Evolutionary conservation across 1,140 invertebrate species (phyloP).

Genomic region (Diachasmimorpha longicaudata): DNA sequence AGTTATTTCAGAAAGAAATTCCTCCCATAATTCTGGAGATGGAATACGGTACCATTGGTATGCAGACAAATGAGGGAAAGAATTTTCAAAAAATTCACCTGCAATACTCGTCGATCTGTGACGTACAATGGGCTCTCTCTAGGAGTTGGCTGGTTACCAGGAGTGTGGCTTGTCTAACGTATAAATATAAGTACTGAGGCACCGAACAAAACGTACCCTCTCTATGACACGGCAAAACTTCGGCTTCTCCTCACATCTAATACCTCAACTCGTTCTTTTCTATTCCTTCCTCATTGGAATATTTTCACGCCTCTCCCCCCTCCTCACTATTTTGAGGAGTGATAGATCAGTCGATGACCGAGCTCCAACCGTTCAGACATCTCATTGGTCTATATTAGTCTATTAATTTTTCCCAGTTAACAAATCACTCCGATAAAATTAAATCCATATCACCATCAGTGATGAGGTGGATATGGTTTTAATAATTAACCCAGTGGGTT

Average conservation of each 20-base stretch:
- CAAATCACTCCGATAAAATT: too few relatives aligned
- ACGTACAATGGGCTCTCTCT: neutral
- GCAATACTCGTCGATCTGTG: neutral
- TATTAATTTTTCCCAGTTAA: too few relatives aligned
- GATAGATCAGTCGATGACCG: neutral
- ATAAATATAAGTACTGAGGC: slow-evolving; percentile 35
- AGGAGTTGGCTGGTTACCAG: slow-evolving; percentile 14
- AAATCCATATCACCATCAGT: too few relatives aligned
- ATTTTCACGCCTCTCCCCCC: neutral
- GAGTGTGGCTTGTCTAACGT: slow-evolving; percentile 20
- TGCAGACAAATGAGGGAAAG: too few relatives aligned
- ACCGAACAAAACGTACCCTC: slow-evolving; percentile 29
- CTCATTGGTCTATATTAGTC: too few relatives aligned
- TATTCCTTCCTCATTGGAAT: neutral
- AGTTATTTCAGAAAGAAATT: too few relatives aligned
- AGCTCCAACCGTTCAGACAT: too few relatives aligned
- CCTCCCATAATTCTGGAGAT: too few relatives aligned
- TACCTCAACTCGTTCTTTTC: neutral
- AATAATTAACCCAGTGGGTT: neutral
- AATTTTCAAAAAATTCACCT: too few relatives aligned
- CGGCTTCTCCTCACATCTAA: slow-evolving; percentile 18
- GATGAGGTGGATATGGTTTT: too few relatives aligned
- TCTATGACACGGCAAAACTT: slow-evolving; percentile 17
- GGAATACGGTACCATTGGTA: too few relatives aligned
- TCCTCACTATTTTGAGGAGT: neutral